Base-by-base conservation (phyloP, 2,113 vertebrate genomes). In the Laticauda colubrina region DNA sequence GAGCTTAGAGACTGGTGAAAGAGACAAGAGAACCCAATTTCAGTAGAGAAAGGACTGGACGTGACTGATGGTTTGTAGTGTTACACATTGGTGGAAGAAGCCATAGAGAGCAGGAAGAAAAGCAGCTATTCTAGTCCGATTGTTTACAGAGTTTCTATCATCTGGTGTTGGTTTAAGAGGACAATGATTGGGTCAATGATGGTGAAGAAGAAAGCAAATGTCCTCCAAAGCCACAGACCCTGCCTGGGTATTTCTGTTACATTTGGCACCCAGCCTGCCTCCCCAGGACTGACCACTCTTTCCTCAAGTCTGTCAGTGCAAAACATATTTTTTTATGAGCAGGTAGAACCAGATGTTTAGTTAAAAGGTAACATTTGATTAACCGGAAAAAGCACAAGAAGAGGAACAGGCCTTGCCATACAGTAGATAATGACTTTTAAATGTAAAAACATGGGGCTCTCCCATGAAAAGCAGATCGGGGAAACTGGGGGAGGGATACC, bases 371-470 rank as follows among this genome's bases (percentile, higher is more conserved):
- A 26, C 29, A 39, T 48, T 7, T 90, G 91, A 51, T 26, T 48
- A 34, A 18, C 0, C 24, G 85, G 21, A 51, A 93, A 93, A 34
- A 15, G 34, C 89, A 26, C 20, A 88, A 90, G 85, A 18, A 45
- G 87, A 57, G 56, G 56, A 86, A 89, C 0, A 93, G 86, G 86
- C 92, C 93, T 59, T 89, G 85, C 89, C 91, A 88, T 3, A 3
- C 26, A 53, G 55, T 75, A 61, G n/a, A 90, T 26, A 61, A 91
- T 43, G 10, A 21, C 24, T 51, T 51, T 34, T 75, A 39, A 39
- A 12, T 75, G 64, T 75, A 75, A 5, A 5, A 75, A 34, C 20
- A 12, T 75, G n/a, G n/a, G 64, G 64, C 64, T 75, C 1, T 0
- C 69, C n/a, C n/a, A 75, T 15, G 5, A 34, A 75, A 75, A 75